Base-by-base conservation (phyloP, 2,113 vertebrate genomes). In the Podilymbus podiceps region DNA sequence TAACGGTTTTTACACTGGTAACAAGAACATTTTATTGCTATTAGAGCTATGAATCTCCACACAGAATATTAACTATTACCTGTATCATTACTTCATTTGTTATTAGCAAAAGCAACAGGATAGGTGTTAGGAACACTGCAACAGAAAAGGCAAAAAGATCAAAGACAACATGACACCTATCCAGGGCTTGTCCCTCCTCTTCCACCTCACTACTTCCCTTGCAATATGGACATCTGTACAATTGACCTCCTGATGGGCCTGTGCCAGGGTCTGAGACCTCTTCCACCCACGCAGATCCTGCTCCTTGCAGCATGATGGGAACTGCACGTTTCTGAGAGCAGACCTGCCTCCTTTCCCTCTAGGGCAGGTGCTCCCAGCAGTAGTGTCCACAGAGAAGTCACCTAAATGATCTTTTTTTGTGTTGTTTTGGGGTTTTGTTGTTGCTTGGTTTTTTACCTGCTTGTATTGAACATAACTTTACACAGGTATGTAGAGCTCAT, bases 381-480 rank as follows among this genome's bases (percentile, higher is more conserved):
- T 5, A 72, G 6, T 5, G 6, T 42, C 53, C 47, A 72, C 56
- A 81, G 35, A 85, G 59, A 50, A 63, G n/a, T 68, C 42, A 87
- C n/a, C 25, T 35, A 83, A 76, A 59, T n/a, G 5, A 30, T 50
- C n/a, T 16, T 46, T 16, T 46, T 46, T 46, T 46, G 44, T 13
- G 44, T 46, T 46, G 38, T 49, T 17, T 1, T 17, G 1, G 11
- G 40, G 2, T 0, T 9, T 27, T 63, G 38, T 38, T 38, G 38
- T 38, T 38, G 38, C 9, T 38, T 38, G 38, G 8, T 42, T 79
- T 19, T 10, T 3, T 28, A 68, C 27, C 13, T 71, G 22, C 11
- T 50, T 72, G 80, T 47, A 60, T 15, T n/a, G 33, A 81, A 12
- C 21, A 46, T 31, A 47, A n/a, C 8, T 95, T 73, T 60, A 28